Percentiles rank a stretch among this genome's conserved stretches.
These are phyloP conservation scores for Scaptomyza graminum DNA, from an alignment of 1,140 invertebrate species.

Conservation along the genomic window DNA sequence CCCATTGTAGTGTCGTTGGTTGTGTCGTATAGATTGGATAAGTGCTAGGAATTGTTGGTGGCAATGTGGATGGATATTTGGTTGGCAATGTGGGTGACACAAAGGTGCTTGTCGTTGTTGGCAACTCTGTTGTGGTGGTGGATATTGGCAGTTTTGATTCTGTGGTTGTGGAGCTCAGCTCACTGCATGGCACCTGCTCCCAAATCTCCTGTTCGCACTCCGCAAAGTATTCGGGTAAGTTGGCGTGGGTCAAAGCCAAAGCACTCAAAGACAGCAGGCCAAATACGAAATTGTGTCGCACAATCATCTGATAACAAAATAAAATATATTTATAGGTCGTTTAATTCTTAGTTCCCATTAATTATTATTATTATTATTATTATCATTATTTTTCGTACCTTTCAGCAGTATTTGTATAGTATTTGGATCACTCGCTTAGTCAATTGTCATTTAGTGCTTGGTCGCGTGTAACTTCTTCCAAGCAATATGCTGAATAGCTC, in stretches of 20 bases:
- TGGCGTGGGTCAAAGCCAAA: constrained; percentile 30
- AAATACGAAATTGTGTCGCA: constrained; percentile 51
- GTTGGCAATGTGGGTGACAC: not conserved
- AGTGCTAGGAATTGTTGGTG: not conserved
- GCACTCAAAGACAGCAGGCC: constrained; percentile 28
- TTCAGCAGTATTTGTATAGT: constrained; percentile 60
- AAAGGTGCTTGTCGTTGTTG: not conserved
- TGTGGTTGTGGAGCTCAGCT: constrained; percentile 47
- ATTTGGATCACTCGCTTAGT: constrained; percentile 26
- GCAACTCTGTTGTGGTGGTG: constrained; percentile 5
- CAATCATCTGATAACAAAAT: constrained; percentile 58
- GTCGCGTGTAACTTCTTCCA: constrained; percentile 77
- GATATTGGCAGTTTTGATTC: not conserved
- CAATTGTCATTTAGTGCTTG: constrained; percentile 46
- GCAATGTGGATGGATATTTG: not conserved
- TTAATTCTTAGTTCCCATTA: constrained; percentile 22
- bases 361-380: too few species aligned
- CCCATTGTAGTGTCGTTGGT: constrained; percentile 4
- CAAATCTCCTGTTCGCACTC: constrained; percentile 80
- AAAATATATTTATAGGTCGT: constrained; percentile 7
- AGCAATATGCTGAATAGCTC: constrained; percentile 77
- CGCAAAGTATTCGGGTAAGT: constrained; percentile 69
- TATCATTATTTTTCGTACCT: too few species aligned
- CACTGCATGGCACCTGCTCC: constrained; percentile 77
- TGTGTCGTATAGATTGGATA: constrained; percentile 6